Evolutionary conservation across 2,113 vertebrate species (phyloP), one percentile per base, ranked within the genome.

Genomic region (Etia nguti): DNA sequence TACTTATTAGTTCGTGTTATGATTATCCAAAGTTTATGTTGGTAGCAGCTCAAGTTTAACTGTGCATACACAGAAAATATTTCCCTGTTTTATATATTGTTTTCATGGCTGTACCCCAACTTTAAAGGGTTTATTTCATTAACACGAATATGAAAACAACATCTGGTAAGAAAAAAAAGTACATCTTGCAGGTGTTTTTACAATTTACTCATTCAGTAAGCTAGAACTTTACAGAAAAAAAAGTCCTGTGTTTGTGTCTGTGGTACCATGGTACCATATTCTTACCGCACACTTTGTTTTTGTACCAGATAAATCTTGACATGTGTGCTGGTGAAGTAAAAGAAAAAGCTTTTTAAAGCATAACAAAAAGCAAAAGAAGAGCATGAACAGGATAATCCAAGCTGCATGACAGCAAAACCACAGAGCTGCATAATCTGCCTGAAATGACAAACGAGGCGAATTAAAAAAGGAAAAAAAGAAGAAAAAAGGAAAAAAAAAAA

Each of bases 391-490:
- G 15, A 46, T 84, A 81, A 89, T 83, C 13, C 5, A 22, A 84
- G 34, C 80, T 87, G 83, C 85, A 89, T 70, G 48, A 80, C 54
- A 79, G 70, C 13, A 34, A 15, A 48, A 80, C 82, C 82, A 79
- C 83, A 86, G 56, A 6, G 68, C 68, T 75, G 68, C 68, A 75
- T 48, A 84, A 86, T 41, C 59, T 83, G 84, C 59, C 60, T 6
- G 6, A 84, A 81, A 80, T 84, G 80, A 87, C 65, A 86, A 88
- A 88, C 48, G 81, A 85, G 46, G 10, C 26, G 18, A 81, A 85
- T 38, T 50, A 50, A 29, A 8, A 50, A 75, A 41, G 7, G 8
- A 1, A 26, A 73, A 70, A 26, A 65, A 65, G 31, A 36, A 1
- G 31, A 38, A 65, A 34, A 38, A 70, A 48, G 8, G 22, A 43